Evolutionary conservation across 2,113 vertebrate species (phyloP), one percentile per base, ranked within the genome.

Genomic region (Ciconia boyciana): DNA sequence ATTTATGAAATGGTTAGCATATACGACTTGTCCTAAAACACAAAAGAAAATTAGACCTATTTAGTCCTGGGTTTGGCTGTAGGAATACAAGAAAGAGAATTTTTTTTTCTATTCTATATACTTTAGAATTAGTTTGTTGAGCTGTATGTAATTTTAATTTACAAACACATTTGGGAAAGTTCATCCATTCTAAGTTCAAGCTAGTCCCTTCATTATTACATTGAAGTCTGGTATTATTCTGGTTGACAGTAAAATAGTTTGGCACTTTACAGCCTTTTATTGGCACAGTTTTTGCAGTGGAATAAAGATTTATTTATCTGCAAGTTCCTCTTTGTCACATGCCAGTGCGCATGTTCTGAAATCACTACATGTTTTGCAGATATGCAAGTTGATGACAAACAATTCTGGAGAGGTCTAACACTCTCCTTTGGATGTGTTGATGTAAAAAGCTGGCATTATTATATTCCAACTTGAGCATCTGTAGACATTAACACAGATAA

Each of bases 1-100:
- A 97, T 99, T 98, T 95, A 99, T 98, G 98, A 99, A 99, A 96
- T 98, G 97, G 97, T 99, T 98, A 85, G 99, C 98, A 90, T 99
- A 99, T 36, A 99, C 97, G 92, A 99, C 99, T 98, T 99, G 99
- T 96, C 99, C 99, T 99, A 97, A 93, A 96, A 92, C 32, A 92
- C 25, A 95, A 65, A 94, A 93, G 34, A 91, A 91, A 93, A 86
- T 75, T 9, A 92, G 44, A 88, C 66, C 18, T 83, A 71, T 44
- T 97, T 90, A 96, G 66, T 93, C 82, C 16, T 41, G 62, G 49
- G 14, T 64, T 58, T 91, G 26, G 31, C 60, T 93, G 62, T 62
- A 95, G 19, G 18, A 54, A 82, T 41, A 91, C 9, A 90, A 77
- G 17, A 95, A 16, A 83, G 18, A 54, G 41, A 34, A 87, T 8